phyloP scores from a whole-genome alignment of 2,113 vertebrate genomes.

The Chloropsis cyanopogon region DNA sequence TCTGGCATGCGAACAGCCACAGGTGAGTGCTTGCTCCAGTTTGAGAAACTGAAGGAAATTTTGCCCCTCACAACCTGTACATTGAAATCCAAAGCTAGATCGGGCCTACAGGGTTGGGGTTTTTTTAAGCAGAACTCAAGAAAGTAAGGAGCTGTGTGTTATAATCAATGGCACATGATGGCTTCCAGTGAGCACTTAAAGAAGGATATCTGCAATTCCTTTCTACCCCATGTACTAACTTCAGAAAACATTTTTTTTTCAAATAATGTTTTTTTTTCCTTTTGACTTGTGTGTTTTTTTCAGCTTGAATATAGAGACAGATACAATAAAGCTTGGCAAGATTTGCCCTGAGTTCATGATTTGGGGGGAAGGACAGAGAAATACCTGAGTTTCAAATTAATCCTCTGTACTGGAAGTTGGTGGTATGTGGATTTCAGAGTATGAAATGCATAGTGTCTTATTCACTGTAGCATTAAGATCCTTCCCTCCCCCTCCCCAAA shows the following conservation, averaged over 20 bases:
- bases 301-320: not conserved
- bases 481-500: not conserved
- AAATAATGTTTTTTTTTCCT: not conserved
- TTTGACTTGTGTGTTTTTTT: not conserved
- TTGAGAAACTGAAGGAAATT: not conserved
- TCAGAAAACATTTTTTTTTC: not conserved
- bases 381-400: not conserved
- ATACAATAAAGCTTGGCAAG: not conserved
- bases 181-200: not conserved
- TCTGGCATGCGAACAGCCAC: not conserved
- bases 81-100: not conserved
- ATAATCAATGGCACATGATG: conserved; percentile 6
- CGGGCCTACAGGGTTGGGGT: not conserved
- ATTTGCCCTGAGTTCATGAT: not conserved
- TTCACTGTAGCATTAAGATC: not conserved
- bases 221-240: not conserved
- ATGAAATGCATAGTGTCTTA: not conserved
- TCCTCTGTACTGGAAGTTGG: not conserved
- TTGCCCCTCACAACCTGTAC: not conserved
- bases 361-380: not conserved
- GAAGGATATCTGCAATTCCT: conserved; percentile 15
- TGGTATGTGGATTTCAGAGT: not conserved
- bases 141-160: conserved; percentile 23
- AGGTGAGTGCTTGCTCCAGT: not conserved
- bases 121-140: not conserved